Base-by-base conservation (phyloP, 2,113 vertebrate species). In the Manacus vitellinus region DNA sequence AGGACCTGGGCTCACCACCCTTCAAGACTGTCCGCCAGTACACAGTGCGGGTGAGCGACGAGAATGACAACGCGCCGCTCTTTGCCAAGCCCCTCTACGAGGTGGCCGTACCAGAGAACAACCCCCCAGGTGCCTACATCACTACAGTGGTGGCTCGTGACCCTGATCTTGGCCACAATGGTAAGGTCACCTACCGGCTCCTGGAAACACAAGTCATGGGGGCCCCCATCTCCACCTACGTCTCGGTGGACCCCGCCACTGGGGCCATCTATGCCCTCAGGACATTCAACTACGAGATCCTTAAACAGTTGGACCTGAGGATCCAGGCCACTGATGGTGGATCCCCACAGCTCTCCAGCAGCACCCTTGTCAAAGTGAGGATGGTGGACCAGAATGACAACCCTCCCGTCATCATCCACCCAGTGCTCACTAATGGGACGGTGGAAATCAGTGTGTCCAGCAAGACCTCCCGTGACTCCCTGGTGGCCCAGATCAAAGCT, bases 311-410 rank as follows among this genome's bases (percentile, higher is more conserved):
- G 31, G 99, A 99, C 83, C 95, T 99, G 47, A 98, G 98, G 73
- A 95, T 99, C 75, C 99, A 99, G 80, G 99, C 99, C 6, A 99
- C 98, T 18, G 99, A 99, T 13, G 98, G 99, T 18, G 99, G 99
- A 6, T 98, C 98, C 58, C 99, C 99, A 0, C 99, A 98, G 97
- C 99, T 99, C n/a, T 98, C 99, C 96, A 98, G 98, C 97, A 99
- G 97, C 49, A 98, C 99, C 3, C 92, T 98, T 61, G 98, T 99
- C 97, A 98, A 98, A 58, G 98, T 99, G 82, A 98, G 98, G 82
- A 98, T 99, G 93, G 98, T 99, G 43, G 99, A 99, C 97, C 99
- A 99, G 96, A 99, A 99, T 1, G 99, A 99, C 96, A 99, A 99
- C 80, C 97, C 98, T 22, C 99, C 99, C 0, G 92, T 98, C 35